A percentile compares a stretch with the other conserved stretches of the same genome.
These are phyloP conservation scores for Acleris sparsana DNA, from an alignment of 2,888 invertebrate genomes.

Conservation along the genomic window DNA sequence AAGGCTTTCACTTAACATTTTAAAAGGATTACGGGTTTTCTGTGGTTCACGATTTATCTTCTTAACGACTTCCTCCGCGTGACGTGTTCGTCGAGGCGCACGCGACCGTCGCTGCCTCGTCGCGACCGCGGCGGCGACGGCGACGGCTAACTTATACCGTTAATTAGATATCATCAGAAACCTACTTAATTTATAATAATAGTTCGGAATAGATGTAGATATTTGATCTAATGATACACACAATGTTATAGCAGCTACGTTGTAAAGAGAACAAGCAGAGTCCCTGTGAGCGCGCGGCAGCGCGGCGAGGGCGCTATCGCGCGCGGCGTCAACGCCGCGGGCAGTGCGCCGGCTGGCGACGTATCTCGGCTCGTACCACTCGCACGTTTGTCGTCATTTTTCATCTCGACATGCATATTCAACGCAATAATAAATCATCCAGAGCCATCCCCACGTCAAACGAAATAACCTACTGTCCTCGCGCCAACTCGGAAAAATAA, in stretches of 20 bases:
- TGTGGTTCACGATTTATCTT: slow-evolving; percentile 74
- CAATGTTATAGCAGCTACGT: not conserved
- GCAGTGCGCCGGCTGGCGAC: slow-evolving; percentile 36
- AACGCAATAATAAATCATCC: slow-evolving; percentile 80
- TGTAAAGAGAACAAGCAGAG: not conserved
- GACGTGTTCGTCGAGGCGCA: slow-evolving; percentile 53
- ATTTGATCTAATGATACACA: no score
- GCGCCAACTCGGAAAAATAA: slow-evolving; percentile 70
- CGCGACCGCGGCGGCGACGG: slow-evolving; percentile 34
- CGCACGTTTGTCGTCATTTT: slow-evolving; percentile 75
- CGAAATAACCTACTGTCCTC: slow-evolving; percentile 74
- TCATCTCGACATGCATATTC: slow-evolving; percentile 83
- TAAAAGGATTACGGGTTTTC: slow-evolving; percentile 70
- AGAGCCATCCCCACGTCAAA: slow-evolving; percentile 67
- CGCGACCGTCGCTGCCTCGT: slow-evolving; percentile 31
- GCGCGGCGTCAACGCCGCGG: slow-evolving; percentile 30
- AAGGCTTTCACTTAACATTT: slow-evolving; percentile 59
- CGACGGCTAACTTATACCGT: slow-evolving; percentile 13
- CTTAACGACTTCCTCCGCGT: slow-evolving; percentile 74
- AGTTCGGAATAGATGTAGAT: not conserved
- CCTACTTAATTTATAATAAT: not conserved
- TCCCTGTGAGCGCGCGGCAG: not conserved
- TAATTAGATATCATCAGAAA: not conserved
- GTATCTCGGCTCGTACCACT: slow-evolving; percentile 59
- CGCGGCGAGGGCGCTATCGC: slow-evolving; percentile 30